phyloP scores from a whole-genome alignment of 2,113 vertebrate species.

The human (Homo sapiens) region DNA sequence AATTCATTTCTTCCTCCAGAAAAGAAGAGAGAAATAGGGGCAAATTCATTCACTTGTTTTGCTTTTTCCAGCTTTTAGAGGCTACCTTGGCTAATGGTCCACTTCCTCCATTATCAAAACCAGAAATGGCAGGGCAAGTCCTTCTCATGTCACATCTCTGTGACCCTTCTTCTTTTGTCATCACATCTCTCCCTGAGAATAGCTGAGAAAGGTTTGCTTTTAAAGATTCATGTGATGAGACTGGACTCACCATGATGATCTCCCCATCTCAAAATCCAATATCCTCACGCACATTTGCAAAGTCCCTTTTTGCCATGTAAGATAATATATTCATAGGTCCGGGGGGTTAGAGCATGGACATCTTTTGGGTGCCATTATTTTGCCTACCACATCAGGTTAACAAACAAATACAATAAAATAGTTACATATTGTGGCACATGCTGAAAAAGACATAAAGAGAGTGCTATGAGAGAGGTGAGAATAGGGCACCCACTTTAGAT shows the following conservation, averaged over 20 bases:
- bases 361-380: neutral
- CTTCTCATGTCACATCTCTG: neutral
- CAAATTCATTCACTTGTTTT: neutral
- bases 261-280: neutral
- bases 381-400: neutral
- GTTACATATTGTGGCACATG: neutral
- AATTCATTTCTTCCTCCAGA: neutral
- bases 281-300: neutral
- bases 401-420: neutral
- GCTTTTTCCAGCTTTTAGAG: neutral
- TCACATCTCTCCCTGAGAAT: neutral
- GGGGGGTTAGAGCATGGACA: neutral
- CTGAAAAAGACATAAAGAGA: neutral
- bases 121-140: too few species aligned
- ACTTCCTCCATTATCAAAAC: neutral
- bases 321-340: neutral
- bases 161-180: neutral
- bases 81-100: neutral
- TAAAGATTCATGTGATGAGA: neutral
- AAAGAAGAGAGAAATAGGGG: neutral
- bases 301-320: neutral
- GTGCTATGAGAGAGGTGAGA: neutral
- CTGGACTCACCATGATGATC: neutral
- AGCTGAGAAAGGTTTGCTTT: neutral
- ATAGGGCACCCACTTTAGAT: rapidly evolving